Evolutionary conservation across 2,888 invertebrate genomes (phyloP), one percentile per base, ranked within the genome.

Genomic region (Drosophila eohydei): DNA sequence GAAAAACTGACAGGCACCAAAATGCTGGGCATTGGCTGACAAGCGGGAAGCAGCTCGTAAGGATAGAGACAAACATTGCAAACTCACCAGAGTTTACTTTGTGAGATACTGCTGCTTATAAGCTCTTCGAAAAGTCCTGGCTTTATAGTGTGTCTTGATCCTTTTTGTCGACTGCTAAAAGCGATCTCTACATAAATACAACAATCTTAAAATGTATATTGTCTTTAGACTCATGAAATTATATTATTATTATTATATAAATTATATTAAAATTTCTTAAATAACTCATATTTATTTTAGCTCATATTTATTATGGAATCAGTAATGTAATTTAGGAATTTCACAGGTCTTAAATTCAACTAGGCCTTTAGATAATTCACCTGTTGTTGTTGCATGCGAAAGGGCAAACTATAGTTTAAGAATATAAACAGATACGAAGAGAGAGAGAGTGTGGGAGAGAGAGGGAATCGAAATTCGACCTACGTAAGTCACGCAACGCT

Each of bases 401-500:
- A 9, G 28, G 55, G n/a, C 21, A 30, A 11, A 16, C 7, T 14
- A 26, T 9, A 36, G 51, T 14, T 36, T 50, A 50, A 50, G 51
- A 36, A 21, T 54, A 16, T 28, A 30, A n/a, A 40, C 16, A 28
- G 30, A 32, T 40, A 57, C 16, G 12, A 2, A 34, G 8, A 9
- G 8, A 4, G 14, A 46, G 3, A 21, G 21, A 11, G 28, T 8
- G 36, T 9, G 32, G n/a, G 48, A 67, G 48, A 26, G 30, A 32
- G 50, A 50, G 50, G 57, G 21, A 34, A 43, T 36, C 4, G 21
- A 51, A 51, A 46, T 58, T 66, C 82, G 84, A 88, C 87, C 89
- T 81, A 89, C 79, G 89, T 87, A 87, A 84, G 89, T 89, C 84
- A 84, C 84, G 84, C 84, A 84, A 84, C 87, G 78, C 77, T 81